Evolutionary conservation across 2,888 invertebrate species (phyloP).

Genomic region (Orthonychiurus folsomi): DNA sequence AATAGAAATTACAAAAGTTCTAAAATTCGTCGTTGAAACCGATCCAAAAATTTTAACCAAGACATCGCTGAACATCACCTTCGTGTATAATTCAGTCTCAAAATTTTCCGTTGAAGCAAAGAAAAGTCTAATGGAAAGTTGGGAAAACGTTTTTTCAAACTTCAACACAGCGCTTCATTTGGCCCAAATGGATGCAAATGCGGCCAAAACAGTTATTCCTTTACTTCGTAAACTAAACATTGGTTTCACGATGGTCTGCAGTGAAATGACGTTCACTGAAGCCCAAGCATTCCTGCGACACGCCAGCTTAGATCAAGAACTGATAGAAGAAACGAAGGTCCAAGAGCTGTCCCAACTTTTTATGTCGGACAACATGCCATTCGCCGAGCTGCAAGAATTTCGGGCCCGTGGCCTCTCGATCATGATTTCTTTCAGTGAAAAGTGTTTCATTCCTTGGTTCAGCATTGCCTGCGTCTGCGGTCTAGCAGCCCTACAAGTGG

Average conservation of each 20-base stretch:
- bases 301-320: conserved; percentile 10
- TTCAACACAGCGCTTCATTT: too few species aligned
- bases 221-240: conserved; percentile 9
- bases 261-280: not conserved
- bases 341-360: conserved; percentile 14
- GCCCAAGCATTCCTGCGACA: conserved; percentile 11
- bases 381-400: conserved; percentile 6
- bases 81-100: too few species aligned
- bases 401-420: not conserved
- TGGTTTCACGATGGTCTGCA: conserved; percentile 2
- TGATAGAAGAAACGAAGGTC: conserved; percentile 1
- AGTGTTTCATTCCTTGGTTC: conserved; percentile 18
- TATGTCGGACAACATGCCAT: conserved; percentile 7
- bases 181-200: not conserved
- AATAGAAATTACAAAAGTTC: too few species aligned
- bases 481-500: conserved; percentile 14
- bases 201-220: conserved; percentile 5
- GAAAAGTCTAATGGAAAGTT: too few species aligned
- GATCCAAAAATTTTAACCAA: too few species aligned
- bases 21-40: too few species aligned
- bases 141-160: too few species aligned
- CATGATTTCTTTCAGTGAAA: conserved; percentile 16
- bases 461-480: conserved; percentile 10
- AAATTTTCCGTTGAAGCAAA: too few species aligned
- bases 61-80: too few species aligned